phyloP scores from a whole-genome alignment of 2,113 vertebrate species.

The Paracanthobrama guichenoti region DNA sequence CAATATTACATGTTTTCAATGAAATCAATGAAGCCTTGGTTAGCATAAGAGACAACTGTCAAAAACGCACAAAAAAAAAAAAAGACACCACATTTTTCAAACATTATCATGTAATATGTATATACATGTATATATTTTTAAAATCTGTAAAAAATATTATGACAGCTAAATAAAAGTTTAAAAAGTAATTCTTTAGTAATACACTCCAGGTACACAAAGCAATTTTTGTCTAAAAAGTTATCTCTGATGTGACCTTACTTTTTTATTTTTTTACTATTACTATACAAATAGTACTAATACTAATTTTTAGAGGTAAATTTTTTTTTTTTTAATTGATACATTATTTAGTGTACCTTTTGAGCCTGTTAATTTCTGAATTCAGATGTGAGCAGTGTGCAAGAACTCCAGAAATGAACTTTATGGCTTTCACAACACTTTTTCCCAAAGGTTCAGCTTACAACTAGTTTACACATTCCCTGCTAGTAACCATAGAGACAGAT shows the following conservation, averaged over 20 bases:
- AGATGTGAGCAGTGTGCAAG: not conserved
- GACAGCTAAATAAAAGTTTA: no score
- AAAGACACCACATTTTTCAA: not conserved
- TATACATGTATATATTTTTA: no score
- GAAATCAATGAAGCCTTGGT: not conserved
- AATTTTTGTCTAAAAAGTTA: not conserved
- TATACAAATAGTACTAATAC: not conserved
- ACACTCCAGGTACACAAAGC: not conserved
- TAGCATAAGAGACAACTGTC: not conserved
- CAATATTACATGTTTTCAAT: not conserved
- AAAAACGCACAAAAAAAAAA: no score
- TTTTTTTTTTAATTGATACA: not conserved
- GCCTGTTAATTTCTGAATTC: not conserved
- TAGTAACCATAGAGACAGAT: conserved; percentile 51
- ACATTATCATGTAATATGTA: not conserved
- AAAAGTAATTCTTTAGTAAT: not conserved
- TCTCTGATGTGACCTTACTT: not conserved
- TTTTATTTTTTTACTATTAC: not conserved
- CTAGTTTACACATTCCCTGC: conserved; percentile 41
- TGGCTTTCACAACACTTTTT: not conserved
- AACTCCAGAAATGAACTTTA: not conserved
- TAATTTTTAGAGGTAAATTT: not conserved
- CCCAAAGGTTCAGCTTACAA: conserved; percentile 45
- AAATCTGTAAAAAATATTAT: no score
- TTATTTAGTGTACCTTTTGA: not conserved